Evolutionary conservation across 1,140 invertebrate species (phyloP).

Genomic region (Sinonovacula constricta): DNA sequence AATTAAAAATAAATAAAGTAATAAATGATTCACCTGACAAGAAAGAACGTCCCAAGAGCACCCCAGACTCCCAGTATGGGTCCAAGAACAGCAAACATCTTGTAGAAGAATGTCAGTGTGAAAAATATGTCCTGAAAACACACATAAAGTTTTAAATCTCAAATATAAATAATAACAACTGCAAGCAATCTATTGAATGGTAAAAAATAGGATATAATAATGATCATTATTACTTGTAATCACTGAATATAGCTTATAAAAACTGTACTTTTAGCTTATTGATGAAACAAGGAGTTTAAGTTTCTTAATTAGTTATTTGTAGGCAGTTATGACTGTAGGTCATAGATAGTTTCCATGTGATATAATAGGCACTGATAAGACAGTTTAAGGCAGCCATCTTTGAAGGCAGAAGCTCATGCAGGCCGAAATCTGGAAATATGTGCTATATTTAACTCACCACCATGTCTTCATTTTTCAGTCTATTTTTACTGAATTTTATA

Average conservation of each 20-base stretch:
- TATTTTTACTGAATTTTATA: no score
- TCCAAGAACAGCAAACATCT: conserved; percentile 59
- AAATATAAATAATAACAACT: not conserved
- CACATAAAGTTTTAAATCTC: conserved; percentile 4
- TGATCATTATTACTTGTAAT: no score
- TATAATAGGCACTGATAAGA: no score
- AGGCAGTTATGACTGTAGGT: not conserved
- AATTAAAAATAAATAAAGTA: no score
- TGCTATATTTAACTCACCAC: no score
- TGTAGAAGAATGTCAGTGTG: conserved; percentile 68
- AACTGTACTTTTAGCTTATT: not conserved
- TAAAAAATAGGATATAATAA: not conserved
- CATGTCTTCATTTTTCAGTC: no score
- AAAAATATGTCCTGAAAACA: conserved; percentile 71
- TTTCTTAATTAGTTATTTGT: not conserved
- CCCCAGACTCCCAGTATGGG: conserved; percentile 70
- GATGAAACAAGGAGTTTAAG: not conserved
- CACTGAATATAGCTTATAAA: not conserved
- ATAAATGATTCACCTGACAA: conserved; percentile 71
- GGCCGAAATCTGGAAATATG: no score
- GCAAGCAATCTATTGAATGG: not conserved
- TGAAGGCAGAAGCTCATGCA: no score
- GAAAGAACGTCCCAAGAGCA: conserved; percentile 72
- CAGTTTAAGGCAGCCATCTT: no score
- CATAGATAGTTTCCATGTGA: no score